Evolutionary conservation across 2,797 vertebrate genomes (phyloP).

Genomic region (Rhincodon typus): DNA sequence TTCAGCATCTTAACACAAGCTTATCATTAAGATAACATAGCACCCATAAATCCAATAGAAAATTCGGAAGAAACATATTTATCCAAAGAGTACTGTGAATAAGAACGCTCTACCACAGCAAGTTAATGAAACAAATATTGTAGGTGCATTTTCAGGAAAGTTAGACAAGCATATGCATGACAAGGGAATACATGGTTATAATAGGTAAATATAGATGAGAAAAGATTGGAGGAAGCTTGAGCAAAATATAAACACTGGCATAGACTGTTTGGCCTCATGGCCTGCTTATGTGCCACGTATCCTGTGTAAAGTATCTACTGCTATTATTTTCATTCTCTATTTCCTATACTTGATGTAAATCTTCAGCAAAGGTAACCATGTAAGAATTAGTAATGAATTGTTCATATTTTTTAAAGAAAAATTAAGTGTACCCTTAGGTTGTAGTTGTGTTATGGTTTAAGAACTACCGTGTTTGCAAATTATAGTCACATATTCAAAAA

Average conservation of each 20-base stretch:
- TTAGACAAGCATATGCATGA: not conserved
- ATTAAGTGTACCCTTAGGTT: not conserved
- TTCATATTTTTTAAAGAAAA: not conserved
- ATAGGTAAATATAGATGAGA: not conserved
- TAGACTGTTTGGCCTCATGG: not conserved
- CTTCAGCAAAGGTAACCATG: not conserved
- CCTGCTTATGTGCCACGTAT: not conserved
- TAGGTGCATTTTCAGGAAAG: not conserved
- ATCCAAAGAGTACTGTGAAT: not conserved
- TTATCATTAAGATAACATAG: not conserved
- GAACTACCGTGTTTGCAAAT: too few relatives aligned
- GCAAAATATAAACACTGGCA: not conserved
- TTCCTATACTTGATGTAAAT: not conserved
- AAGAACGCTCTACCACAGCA: not conserved
- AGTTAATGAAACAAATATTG: not conserved
- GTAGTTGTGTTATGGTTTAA: not conserved
- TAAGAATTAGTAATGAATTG: not conserved
- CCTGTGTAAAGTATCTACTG: not conserved
- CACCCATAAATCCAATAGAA: not conserved
- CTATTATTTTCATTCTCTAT: not conserved
- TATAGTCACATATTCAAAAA: too few relatives aligned
- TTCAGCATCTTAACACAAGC: not conserved
- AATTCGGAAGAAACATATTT: not conserved
- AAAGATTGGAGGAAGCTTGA: not conserved
- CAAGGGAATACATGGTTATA: not conserved